A percentile compares a stretch with the other conserved stretches of the same genome.
phyloP scores from a whole-genome alignment of 2,888 invertebrate genomes.

The Euclidia mi region DNA sequence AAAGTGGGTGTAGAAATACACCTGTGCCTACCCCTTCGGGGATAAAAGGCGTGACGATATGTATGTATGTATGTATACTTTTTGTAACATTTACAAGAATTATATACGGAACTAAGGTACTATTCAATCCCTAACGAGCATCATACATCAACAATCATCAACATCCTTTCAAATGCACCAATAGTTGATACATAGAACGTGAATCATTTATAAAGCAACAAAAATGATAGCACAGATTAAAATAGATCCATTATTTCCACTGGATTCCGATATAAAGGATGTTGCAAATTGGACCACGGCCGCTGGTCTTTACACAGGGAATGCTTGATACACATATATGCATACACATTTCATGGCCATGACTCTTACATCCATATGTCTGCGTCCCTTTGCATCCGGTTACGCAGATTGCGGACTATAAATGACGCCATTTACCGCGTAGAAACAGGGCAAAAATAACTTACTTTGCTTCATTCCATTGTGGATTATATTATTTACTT shows the following conservation, averaged over 20 bases:
- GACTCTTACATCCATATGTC: slow-evolving; percentile 37
- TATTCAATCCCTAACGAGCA: too few relatives aligned
- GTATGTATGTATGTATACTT: too few relatives aligned
- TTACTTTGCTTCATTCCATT: slow-evolving; percentile 1
- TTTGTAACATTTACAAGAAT: too few relatives aligned
- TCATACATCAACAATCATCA: too few relatives aligned
- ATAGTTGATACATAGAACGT: too few relatives aligned
- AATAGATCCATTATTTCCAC: slow-evolving; percentile 30
- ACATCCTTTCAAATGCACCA: too few relatives aligned
- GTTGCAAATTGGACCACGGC: slow-evolving; percentile 28
- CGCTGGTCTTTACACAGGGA: slow-evolving; percentile 10
- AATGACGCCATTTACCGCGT: slow-evolving; percentile 24
- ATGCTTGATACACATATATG: slow-evolving; percentile 1
- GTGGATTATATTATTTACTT: too few relatives aligned
- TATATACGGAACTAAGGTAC: too few relatives aligned
- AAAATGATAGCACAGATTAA: slow-evolving; percentile 1
- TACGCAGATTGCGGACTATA: slow-evolving; percentile 38
- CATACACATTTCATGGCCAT: slow-evolving; percentile 27
- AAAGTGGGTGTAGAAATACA: too few relatives aligned
- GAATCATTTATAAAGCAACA: too few relatives aligned
- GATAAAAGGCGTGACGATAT: too few relatives aligned
- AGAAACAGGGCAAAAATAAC: slow-evolving; percentile 8
- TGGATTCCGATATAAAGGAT: slow-evolving; percentile 36
- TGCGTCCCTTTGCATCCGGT: slow-evolving; percentile 38
- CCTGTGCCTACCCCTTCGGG: too few relatives aligned